These are phyloP conservation scores for Catostylus mosaicus DNA, from an alignment of 30 jellyfish, hydroid and myxozoan species.

Conservation along the genomic window DNA sequence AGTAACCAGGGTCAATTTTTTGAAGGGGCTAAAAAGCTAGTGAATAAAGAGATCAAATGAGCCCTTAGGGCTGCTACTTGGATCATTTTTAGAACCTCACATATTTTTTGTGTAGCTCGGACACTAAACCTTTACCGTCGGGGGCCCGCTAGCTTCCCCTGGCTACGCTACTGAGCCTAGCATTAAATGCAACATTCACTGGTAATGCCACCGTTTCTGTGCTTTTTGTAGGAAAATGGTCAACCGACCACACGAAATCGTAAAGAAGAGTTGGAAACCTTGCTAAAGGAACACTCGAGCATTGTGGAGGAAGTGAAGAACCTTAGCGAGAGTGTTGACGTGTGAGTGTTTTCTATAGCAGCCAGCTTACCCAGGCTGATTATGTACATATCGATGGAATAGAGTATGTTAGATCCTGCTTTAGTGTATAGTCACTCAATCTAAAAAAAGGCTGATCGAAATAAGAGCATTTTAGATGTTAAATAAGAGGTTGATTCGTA, in stretches of 20 bases:
- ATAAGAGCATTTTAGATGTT: neutral
- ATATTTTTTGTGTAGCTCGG: too few species aligned
- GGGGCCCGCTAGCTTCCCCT: too few species aligned
- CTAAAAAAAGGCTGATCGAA: neutral
- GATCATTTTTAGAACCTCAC: too few species aligned
- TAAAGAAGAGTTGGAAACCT: conserved; percentile 65
- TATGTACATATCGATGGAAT: neutral
- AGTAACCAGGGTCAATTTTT: too few species aligned
- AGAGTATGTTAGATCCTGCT: neutral
- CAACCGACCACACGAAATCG: conserved; percentile 54
- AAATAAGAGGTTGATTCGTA: too few species aligned
- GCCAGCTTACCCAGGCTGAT: neutral
- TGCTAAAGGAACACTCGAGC: conserved; percentile 70
- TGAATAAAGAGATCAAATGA: too few species aligned
- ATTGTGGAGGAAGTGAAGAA: conserved; percentile 58
- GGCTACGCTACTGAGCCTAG: too few species aligned
- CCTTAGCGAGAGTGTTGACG: conserved; percentile 43
- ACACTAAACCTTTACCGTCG: too few species aligned
- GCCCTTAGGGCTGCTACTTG: too few species aligned
- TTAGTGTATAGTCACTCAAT: neutral
- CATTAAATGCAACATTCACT: too few species aligned
- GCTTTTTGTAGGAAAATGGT: conserved; percentile 43
- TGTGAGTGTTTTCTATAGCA: neutral
- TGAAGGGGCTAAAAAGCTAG: too few species aligned
- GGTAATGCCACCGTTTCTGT: too few species aligned